Evolutionary conservation across 2,113 vertebrate genomes (phyloP), one percentile per base, ranked within the genome.

Genomic region (Micromys minutus): DNA sequence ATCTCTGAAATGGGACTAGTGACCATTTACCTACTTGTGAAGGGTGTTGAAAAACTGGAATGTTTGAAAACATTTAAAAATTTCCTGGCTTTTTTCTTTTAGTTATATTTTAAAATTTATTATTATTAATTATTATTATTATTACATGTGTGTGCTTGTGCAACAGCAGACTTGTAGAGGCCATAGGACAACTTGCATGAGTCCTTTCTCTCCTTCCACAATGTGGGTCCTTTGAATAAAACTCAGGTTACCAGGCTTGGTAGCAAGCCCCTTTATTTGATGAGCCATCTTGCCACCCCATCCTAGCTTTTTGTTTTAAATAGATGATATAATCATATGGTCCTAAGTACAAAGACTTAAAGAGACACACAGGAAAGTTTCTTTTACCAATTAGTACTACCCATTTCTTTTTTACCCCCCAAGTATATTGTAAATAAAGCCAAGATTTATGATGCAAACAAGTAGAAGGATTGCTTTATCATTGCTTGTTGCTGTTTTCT

Each of bases 331-430:
- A 59, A 71, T 77, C 13, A 61, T 47, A 0, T 61, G 52, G 39
- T 57, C 94, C 57, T 89, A 63, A 81, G 52, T 93, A 65, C 72
- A 87, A 31, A 88, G 45, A 89, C 29, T 8, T 92, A 36, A 80
- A 72, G 88, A 72, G 31, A 12, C 26, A 31, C 17, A 21, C 24
- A 77, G 86, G 80, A 79, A 84, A 65, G 19, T 11, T 13, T 31
- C 15, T 42, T 31, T 88, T 76, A 39, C 0, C 36, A 81, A 26
- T 26, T 34, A 29, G 17, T 76, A 31, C 34, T 72, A 11, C 17
- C 26, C 5, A 34, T 59, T 89, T 87, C 39, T 87, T 21, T 7
- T 72, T 87, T 1, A 42, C 13, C 34, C n/a, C 17, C 83, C 52
- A 94, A 81, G 65, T 47, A 16, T 50, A 7, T 57, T 94, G 72